Conservation (phyloP, 2,797 vertebrate species). For the Hemibagrus guttatus region DNA sequence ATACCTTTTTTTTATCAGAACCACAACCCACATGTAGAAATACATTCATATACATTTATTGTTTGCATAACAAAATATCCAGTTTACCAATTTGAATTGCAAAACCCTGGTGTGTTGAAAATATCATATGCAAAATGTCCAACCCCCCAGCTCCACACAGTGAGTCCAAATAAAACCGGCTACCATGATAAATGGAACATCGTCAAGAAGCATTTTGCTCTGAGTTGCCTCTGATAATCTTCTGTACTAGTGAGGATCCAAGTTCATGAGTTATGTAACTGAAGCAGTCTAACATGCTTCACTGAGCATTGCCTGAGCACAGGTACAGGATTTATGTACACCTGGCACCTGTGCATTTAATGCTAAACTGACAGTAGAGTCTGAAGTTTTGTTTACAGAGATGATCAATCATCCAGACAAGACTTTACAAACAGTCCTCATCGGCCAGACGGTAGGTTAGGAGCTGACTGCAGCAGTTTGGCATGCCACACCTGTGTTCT, state of each 20-base stretch:
- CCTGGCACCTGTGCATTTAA: slow-evolving; percentile 12
- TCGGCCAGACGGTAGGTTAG: not conserved
- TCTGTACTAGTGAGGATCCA: no score
- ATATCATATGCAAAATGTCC: not conserved
- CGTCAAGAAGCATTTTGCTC: not conserved
- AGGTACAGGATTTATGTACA: slow-evolving; percentile 15
- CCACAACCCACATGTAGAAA: not conserved
- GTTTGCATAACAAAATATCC: slow-evolving; percentile 3
- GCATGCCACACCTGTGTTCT: slow-evolving; percentile 32
- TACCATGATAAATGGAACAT: not conserved
- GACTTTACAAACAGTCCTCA: slow-evolving; percentile 28
- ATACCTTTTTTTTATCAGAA: not conserved
- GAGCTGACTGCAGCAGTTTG: slow-evolving; percentile 32
- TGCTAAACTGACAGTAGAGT: not conserved
- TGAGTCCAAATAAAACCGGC: not conserved
- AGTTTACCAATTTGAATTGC: slow-evolving; percentile 1
- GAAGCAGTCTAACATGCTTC: not conserved
- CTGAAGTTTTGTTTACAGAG: not conserved
- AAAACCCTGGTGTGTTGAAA: not conserved
- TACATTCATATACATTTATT: not conserved
- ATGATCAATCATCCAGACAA: slow-evolving; percentile 15
- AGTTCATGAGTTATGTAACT: not conserved
- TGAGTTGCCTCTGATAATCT: not conserved
- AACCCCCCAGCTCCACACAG: not conserved
- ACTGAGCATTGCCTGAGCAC: slow-evolving; percentile 3